Evolutionary conservation across 2,888 invertebrate genomes (phyloP).

Genomic region (Seira musarum): DNA sequence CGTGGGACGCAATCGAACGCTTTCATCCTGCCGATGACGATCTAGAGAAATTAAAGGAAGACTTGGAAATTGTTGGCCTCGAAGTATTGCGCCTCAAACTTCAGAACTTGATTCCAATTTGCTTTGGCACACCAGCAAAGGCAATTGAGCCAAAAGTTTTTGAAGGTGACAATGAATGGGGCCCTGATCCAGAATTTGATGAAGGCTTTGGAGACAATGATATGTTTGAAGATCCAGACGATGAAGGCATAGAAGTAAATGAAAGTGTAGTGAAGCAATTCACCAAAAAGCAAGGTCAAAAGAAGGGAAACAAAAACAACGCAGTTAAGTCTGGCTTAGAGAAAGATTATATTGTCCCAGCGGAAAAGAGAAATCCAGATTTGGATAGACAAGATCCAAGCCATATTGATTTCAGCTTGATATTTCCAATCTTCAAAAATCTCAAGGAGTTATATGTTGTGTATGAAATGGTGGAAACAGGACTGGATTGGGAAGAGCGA

Average conservation of each 20-base stretch:
- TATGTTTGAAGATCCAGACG: constrained; percentile 39
- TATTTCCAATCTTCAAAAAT: constrained; percentile 59
- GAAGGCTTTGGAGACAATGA: constrained; percentile 41
- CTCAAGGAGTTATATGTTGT: constrained; percentile 65
- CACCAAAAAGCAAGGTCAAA: constrained; percentile 29
- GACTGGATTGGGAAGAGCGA: constrained; percentile 66
- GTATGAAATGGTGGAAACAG: constrained; percentile 66
- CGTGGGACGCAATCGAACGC: constrained; percentile 63
- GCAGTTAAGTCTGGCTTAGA: constrained; percentile 1
- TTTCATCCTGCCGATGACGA: constrained; percentile 67
- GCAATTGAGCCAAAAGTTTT: constrained; percentile 45
- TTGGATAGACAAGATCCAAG: constrained; percentile 52
- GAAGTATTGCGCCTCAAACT: constrained; percentile 62
- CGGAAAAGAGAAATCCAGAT: constrained; percentile 37
- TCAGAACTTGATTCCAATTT: constrained; percentile 66
- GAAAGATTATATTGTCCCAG: constrained; percentile 28
- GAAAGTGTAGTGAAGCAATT: constrained; percentile 36
- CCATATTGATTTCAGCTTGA: constrained; percentile 64
- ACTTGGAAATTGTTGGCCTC: constrained; percentile 55
- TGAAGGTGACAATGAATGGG: constrained; percentile 50
- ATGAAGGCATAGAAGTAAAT: constrained; percentile 27
- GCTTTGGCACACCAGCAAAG: constrained; percentile 65
- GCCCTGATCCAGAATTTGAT: constrained; percentile 49
- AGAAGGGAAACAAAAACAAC: constrained; percentile 21
- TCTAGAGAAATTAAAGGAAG: constrained; percentile 50